Evolutionary conservation across 2,113 vertebrate species (phyloP), one percentile per base, ranked within the genome.

Genomic region (Leuciscus idus): DNA sequence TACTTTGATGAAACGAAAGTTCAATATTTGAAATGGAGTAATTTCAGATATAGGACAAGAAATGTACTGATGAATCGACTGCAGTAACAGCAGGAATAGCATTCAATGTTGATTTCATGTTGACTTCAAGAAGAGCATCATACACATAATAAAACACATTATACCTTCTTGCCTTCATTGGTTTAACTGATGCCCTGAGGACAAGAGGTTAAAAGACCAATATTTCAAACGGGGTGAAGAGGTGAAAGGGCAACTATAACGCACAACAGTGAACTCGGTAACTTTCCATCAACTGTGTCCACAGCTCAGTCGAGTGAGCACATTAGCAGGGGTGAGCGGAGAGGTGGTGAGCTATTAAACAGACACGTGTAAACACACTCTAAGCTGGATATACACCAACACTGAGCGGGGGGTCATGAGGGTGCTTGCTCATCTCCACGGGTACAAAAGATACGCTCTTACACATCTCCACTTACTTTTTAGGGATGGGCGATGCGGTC

Each of bases 221-320:
- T 15, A 28, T 86, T 86, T 84, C 81, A 88, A 80, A 84, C 66
- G 43, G 17, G 57, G 30, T 33, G 50, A 26, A 52, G 52, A 68
- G 46, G 85, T 61, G 46, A 88, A 85, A 88, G 77, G 26, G 15
- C 3, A 33, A 76, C 55, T 85, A 43, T 43, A 82, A 57, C 8
- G 13, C 6, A 21, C n/a, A 55, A 73, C 70, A 75, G 70, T 85
- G 84, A 81, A 33, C 83, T 61, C 10, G 4, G 59, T 73, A 84
- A 87, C 83, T 82, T 85, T 84, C 83, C 48, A 81, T 82, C 77
- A 66, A 87, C 77, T 39, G 36, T 21, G 73, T 26, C 61, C 79
- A 88, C 79, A 85, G 81, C 73, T 50, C 62, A 72, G 36, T n/a
- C 23, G 17, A 86, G 77, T 73, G 73, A 81, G 43, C 52, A 74